phyloP scores from a whole-genome alignment of 37 sponge, comb jelly and placozoan genomes.

The Ianthella basta region DNA sequence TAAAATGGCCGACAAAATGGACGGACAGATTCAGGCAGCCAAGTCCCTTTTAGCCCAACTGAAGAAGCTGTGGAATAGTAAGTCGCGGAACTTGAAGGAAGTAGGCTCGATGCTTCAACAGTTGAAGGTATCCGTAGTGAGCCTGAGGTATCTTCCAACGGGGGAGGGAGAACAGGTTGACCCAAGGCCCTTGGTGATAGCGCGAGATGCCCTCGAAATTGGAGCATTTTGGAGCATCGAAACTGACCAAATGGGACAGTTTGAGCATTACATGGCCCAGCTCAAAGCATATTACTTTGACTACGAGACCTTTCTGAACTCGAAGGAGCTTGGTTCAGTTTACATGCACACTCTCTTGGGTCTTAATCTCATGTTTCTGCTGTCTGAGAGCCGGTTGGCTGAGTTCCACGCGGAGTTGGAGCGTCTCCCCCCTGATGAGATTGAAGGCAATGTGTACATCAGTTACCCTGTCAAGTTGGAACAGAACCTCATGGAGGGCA shows the following conservation, averaged over 20 bases:
- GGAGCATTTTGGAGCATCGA: constrained; percentile 96
- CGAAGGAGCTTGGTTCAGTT: constrained; percentile 59
- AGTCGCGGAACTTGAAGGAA: constrained; percentile 40
- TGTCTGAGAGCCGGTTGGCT: constrained; percentile 89
- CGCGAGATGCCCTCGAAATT: constrained; percentile 90
- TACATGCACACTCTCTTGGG: constrained; percentile 89
- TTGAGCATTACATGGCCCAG: constrained; percentile 95
- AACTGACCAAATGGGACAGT: constrained; percentile 76
- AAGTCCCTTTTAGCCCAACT: constrained; percentile 55
- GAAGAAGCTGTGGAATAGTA: constrained; percentile 66
- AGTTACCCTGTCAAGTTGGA: constrained; percentile 90
- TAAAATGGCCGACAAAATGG: constrained; percentile 15
- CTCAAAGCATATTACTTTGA: constrained; percentile 96
- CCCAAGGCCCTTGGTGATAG: constrained; percentile 55
- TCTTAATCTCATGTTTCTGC: constrained; percentile 86
- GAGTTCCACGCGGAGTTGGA: constrained; percentile 98
- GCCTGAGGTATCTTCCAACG: constrained; percentile 70
- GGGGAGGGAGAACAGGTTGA: constrained; percentile 44
- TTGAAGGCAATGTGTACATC: constrained; percentile 86
- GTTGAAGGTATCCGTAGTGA: constrained; percentile 60
- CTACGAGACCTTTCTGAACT: constrained; percentile 52
- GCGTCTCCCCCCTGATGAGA: constrained; percentile 68
- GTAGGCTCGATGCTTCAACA: constrained; percentile 47
- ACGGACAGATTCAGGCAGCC: background rate
- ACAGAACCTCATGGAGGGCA: constrained; percentile 98